Percentiles rank a stretch among this genome's conserved stretches.
Conservation (phyloP, 2,797 vertebrate genomes). For the Euthynnus affinis region DNA sequence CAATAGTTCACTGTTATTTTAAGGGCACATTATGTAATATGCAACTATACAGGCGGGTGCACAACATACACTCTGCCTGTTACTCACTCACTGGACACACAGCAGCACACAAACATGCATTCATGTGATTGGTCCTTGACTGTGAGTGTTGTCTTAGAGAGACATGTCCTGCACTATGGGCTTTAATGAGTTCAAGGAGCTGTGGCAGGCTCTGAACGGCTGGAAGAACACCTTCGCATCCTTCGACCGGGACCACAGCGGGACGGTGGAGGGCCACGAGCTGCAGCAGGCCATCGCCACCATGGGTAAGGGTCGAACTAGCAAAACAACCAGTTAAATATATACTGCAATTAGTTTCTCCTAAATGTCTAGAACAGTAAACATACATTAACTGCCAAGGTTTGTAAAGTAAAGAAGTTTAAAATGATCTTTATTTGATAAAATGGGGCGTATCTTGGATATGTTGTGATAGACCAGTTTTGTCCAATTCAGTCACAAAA, state of each 20-base stretch:
- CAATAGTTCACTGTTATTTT: too few relatives aligned
- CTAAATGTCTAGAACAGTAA: not conserved
- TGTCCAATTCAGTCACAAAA: too few relatives aligned
- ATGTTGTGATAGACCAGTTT: too few relatives aligned
- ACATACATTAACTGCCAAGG: not conserved
- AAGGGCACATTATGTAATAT: too few relatives aligned
- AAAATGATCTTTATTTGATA: too few relatives aligned
- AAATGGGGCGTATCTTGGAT: too few relatives aligned
- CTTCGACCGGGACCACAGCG: slow-evolving; percentile 89
- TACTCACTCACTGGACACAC: too few relatives aligned
- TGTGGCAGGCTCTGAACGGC: slow-evolving; percentile 86
- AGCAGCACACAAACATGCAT: too few relatives aligned
- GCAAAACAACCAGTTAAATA: not conserved
- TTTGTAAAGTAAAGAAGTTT: too few relatives aligned
- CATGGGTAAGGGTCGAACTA: slow-evolving; percentile 81
- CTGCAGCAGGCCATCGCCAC: slow-evolving; percentile 87
- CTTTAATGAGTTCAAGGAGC: slow-evolving; percentile 92
- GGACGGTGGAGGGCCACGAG: slow-evolving; percentile 89
- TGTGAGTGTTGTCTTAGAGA: slow-evolving; percentile 76
- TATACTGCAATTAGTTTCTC: not conserved
- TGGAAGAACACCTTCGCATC: slow-evolving; percentile 90
- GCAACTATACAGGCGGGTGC: too few relatives aligned
- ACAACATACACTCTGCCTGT: too few relatives aligned
- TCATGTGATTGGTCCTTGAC: slow-evolving; percentile 66
- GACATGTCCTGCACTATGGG: slow-evolving; percentile 91